Evolutionary conservation across 2,888 invertebrate species (phyloP), one percentile per base, ranked within the genome.

Genomic region (Keiferia lycopersicella): DNA sequence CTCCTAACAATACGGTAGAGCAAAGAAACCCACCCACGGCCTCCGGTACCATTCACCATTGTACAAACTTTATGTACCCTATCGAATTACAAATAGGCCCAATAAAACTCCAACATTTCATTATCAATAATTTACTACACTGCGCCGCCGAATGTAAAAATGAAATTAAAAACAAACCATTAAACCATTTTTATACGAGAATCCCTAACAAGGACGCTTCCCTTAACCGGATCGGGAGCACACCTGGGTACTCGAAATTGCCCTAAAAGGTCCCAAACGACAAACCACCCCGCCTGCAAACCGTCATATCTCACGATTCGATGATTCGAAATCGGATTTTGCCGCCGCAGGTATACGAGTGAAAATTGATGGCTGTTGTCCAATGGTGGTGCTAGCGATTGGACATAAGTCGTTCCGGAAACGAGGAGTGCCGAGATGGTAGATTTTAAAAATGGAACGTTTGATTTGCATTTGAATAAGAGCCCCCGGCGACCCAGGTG

Each of bases 401-500:
- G 87, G 83, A 88, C 85, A 86, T 90, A 91, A 87, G 90, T 88
- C 91, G 81, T 89, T 91, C 86, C 88, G 88, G 89, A 89, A 88
- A 84, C 84, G 82, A 87, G 85, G 84, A 86, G 84, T 82, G 86
- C 81, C 84, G 88, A 88, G 89, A 91, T 89, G 90, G 90, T 91
- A 90, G 88, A 91, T 90, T 91, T 91, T 89, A 85, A 92, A 92
- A 92, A 91, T 91, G 91, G 92, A 90, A 91, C 91, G 88, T 90
- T 92, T 92, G 91, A 92, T 92, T 92, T 92, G 91, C 92, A 92
- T 92, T 91, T 92, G 92, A 92, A 92, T 92, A 84, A 87, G 88
- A 85, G 89, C 89, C 90, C 89, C 87, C 78, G 87, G 89, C 89
- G 87, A 87, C 90, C 91, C 91, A 91, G 91, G 91, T 91, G 91